Conservation (phyloP, 2,888 invertebrate species). For the Sclerodermus sp. region DNA sequence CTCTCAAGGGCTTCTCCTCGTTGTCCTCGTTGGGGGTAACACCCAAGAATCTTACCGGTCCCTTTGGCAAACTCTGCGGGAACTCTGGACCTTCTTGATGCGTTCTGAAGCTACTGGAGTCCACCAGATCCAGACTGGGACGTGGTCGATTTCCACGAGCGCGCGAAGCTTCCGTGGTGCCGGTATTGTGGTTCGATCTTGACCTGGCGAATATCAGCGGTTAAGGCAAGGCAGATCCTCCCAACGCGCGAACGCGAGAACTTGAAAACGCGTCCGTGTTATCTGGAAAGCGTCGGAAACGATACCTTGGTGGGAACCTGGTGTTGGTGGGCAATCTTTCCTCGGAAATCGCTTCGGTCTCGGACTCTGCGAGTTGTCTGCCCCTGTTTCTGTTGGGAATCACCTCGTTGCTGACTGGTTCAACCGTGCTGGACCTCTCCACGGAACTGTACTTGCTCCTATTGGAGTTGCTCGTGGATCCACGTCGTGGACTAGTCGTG, state of each 20-base stretch:
- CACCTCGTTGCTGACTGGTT: slow-evolving; percentile 68
- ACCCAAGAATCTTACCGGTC: slow-evolving; percentile 63
- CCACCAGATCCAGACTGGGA: slow-evolving; percentile 79
- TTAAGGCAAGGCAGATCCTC: not conserved
- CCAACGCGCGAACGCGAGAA: too few species aligned
- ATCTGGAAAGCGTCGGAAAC: too few species aligned
- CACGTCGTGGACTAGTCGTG: slow-evolving; percentile 37
- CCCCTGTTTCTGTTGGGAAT: slow-evolving; percentile 62
- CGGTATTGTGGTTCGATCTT: slow-evolving; percentile 52
- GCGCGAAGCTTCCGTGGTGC: slow-evolving; percentile 49
- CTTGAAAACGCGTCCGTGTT: too few species aligned
- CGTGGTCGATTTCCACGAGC: slow-evolving; percentile 58
- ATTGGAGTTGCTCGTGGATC: slow-evolving; percentile 28
- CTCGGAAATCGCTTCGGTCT: slow-evolving; percentile 48
- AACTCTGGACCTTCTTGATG: slow-evolving; percentile 64
- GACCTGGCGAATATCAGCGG: slow-evolving; percentile 40
- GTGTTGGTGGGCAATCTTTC: slow-evolving; percentile 78
- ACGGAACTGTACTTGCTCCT: slow-evolving; percentile 62
- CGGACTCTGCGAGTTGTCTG: slow-evolving; percentile 60
- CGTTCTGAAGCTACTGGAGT: slow-evolving; percentile 81
- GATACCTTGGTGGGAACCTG: slow-evolving; percentile 77
- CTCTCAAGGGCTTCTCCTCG: slow-evolving; percentile 44
- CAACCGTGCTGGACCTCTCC: slow-evolving; percentile 64
- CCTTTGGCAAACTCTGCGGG: slow-evolving; percentile 61
- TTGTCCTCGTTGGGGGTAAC: slow-evolving; percentile 63